A percentile compares a stretch with the other conserved stretches of the same genome.
Evolutionary conservation across 2,113 vertebrate genomes (phyloP).

Genomic region (Podarcis muralis): DNA sequence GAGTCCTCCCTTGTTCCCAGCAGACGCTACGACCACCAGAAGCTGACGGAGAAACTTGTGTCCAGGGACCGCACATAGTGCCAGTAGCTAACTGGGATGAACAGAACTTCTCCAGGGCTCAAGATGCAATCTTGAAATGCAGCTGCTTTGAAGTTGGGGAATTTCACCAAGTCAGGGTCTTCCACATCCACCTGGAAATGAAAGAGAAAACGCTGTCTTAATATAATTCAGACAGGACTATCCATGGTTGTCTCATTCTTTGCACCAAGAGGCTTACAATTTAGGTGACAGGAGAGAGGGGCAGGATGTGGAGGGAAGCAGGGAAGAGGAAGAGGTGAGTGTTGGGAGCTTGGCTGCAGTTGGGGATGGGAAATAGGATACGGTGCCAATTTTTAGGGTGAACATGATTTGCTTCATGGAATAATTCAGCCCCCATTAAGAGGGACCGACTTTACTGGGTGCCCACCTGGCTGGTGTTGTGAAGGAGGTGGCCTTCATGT

Average conservation of each 20-base stretch:
- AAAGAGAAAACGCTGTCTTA: background rate
- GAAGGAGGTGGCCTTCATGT: slow-evolving; percentile 87
- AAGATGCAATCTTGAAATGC: slow-evolving; percentile 86
- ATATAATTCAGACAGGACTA: too few relatives aligned
- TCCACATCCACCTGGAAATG: slow-evolving; percentile 89
- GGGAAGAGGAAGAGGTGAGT: background rate
- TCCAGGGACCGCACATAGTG: slow-evolving; percentile 91
- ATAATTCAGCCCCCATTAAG: accelerated
- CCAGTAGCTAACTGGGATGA: slow-evolving; percentile 91
- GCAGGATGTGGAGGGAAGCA: background rate
- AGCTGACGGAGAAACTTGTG: slow-evolving; percentile 95
- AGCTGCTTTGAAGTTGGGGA: slow-evolving; percentile 86
- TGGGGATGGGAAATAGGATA: too few relatives aligned
- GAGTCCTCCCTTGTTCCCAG: accelerated
- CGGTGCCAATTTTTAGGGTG: background rate
- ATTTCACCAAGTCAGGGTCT: slow-evolving; percentile 82
- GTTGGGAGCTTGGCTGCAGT: too few relatives aligned
- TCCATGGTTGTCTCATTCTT: background rate
- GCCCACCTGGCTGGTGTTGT: slow-evolving; percentile 95
- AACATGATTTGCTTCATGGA: background rate
- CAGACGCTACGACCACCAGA: slow-evolving; percentile 93
- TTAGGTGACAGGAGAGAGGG: background rate
- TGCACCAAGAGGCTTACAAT: background rate
- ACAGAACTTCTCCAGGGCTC: slow-evolving; percentile 89
- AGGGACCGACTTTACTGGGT: background rate